Percentiles rank a stretch among this genome's conserved stretches.
phyloP scores from a whole-genome alignment of 2,113 vertebrate genomes.

The Silurus meridionalis region DNA sequence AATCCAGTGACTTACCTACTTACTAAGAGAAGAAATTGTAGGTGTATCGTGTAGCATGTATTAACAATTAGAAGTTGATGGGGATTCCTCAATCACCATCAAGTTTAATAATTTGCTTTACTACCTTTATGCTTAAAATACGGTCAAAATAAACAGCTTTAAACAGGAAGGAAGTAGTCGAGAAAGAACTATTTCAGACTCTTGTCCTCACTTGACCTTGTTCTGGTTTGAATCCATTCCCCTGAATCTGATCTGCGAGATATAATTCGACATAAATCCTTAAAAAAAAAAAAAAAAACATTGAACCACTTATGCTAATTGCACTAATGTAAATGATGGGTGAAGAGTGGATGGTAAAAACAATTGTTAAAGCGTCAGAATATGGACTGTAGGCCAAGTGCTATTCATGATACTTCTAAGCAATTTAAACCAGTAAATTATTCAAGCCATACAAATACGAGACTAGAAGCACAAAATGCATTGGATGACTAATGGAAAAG shows the following conservation, averaged over 20 bases:
- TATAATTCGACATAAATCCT: background rate
- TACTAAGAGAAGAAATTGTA: background rate
- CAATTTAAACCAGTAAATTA: constrained; percentile 27
- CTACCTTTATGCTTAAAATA: background rate
- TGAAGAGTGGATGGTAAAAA: background rate
- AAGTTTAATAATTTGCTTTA: background rate
- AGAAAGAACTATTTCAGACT: background rate
- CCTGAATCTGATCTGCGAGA: background rate
- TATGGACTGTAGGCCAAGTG: background rate
- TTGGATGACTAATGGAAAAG: constrained; percentile 2
- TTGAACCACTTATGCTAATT: background rate
- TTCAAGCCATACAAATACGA: background rate
- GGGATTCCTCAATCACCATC: background rate
- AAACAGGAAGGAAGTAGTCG: background rate
- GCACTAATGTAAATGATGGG: background rate
- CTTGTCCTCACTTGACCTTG: background rate
- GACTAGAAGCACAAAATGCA: background rate
- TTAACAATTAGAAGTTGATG: background rate
- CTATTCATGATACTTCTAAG: constrained; percentile 5
- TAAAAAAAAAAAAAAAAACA: background rate
- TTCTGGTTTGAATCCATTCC: background rate
- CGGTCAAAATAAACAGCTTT: background rate
- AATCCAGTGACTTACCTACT: background rate
- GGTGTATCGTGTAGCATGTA: background rate
- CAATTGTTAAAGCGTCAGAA: background rate